Conservation (phyloP, 2,797 vertebrate species). For the Tamandua tetradactyla region DNA sequence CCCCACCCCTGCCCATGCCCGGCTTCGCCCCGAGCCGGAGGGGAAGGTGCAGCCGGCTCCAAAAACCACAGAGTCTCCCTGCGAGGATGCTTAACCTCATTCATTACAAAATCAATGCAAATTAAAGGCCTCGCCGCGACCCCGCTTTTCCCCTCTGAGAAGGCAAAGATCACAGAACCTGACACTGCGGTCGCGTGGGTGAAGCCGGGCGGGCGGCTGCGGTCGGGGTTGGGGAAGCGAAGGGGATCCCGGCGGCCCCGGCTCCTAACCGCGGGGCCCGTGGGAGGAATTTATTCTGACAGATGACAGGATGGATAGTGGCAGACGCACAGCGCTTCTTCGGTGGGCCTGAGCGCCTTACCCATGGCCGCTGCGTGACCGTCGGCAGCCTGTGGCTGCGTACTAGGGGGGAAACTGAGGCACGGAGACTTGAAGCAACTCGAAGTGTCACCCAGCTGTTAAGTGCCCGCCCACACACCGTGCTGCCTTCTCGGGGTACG, state of each 20-base stretch:
- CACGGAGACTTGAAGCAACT: constrained; percentile 63
- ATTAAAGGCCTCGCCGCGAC: constrained; percentile 49
- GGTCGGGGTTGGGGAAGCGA: neutral
- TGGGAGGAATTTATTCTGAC: neutral
- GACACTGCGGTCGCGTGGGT: neutral
- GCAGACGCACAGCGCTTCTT: neutral
- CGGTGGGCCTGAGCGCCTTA: constrained; percentile 63
- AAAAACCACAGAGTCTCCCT: neutral
- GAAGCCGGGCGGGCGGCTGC: neutral
- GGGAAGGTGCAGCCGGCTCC: neutral
- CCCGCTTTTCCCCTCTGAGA: neutral
- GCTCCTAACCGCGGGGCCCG: neutral
- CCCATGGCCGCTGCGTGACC: constrained; percentile 80
- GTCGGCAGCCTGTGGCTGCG: constrained; percentile 78
- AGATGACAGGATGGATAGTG: neutral
- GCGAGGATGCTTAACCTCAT: neutral
- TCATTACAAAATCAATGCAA: constrained; percentile 57
- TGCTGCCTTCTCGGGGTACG: neutral
- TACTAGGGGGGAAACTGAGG: neutral
- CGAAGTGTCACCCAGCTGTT: neutral
- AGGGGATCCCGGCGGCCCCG: neutral
- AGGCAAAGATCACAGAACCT: neutral
- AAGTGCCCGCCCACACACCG: no score
- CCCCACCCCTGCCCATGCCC: no score
- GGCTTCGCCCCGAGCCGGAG: rapidly evolving